Conservation (phyloP, 2,888 invertebrate genomes). For the Lepeophtheirus nordmannii region DNA sequence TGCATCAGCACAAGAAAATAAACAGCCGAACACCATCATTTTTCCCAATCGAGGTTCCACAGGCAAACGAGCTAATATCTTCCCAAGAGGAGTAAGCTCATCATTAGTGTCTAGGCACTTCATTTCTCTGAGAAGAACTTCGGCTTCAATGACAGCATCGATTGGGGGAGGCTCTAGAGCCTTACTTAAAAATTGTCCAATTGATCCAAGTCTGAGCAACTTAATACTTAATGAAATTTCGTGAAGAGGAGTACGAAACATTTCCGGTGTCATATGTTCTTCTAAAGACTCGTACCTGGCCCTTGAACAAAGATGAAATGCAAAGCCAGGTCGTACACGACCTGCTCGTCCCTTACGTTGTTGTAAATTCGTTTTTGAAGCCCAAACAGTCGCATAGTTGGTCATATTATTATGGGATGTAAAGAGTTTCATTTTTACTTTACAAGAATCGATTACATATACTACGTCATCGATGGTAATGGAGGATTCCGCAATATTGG, state of each 20-base stretch:
- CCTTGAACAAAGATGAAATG: conserved; percentile 66
- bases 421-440: conserved; percentile 91
- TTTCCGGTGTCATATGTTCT: conserved; percentile 87
- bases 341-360: conserved; percentile 92
- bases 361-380: conserved; percentile 80
- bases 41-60: conserved; percentile 92
- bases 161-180: conserved; percentile 45
- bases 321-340: conserved; percentile 78
- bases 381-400: conserved; percentile 93
- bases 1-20: conserved; percentile 77
- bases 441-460: conserved; percentile 91
- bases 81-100: conserved; percentile 79
- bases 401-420: conserved; percentile 98
- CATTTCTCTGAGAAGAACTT: conserved; percentile 60
- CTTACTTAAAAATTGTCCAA: conserved; percentile 85
- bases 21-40: conserved; percentile 86
- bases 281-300: conserved; percentile 57
- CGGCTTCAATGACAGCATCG: conserved; percentile 95
- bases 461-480: conserved; percentile 97
- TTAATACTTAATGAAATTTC: conserved; percentile 84
- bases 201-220: conserved; percentile 69
- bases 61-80: conserved; percentile 79
- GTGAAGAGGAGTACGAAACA: conserved; percentile 90
- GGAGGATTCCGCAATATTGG: conserved; percentile 95
- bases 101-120: conserved; percentile 74